These are phyloP conservation scores for Amphiprion ocellaris DNA, from an alignment of 2,113 vertebrate species.

Conservation along the genomic window DNA sequence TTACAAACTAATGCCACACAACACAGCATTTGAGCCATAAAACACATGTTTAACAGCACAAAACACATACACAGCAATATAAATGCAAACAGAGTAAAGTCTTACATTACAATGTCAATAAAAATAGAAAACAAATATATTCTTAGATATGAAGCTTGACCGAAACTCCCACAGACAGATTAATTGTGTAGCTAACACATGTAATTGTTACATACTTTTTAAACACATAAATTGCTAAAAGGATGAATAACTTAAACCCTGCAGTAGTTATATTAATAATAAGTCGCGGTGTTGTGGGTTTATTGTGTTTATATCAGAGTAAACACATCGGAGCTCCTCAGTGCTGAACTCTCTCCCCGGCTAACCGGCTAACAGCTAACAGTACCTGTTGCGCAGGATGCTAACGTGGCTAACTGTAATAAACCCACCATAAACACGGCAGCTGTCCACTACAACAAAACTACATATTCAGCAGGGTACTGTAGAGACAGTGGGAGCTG, in stretches of 20 bases:
- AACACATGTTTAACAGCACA: no score
- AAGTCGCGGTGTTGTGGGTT: not conserved
- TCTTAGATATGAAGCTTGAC: no score
- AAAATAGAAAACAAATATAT: no score
- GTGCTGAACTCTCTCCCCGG: slow-evolving; percentile 62
- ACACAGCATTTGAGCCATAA: no score
- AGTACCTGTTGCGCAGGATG: slow-evolving; percentile 67
- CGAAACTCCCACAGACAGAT: no score
- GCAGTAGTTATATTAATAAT: not conserved
- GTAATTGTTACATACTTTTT: no score
- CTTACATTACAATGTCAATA: no score
- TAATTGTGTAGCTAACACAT: no score
- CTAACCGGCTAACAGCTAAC: slow-evolving; percentile 39
- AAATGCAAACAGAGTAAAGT: no score
- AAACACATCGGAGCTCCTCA: slow-evolving; percentile 50
- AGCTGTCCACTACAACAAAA: not conserved
- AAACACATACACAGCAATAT: no score
- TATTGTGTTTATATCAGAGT: not conserved
- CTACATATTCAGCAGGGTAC: no score
- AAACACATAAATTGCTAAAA: not conserved
- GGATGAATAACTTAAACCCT: not conserved
- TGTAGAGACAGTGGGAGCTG: rapidly evolving
- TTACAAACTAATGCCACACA: no score
- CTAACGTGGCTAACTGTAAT: not conserved
- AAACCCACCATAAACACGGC: not conserved